phyloP scores from a whole-genome alignment of 2,888 invertebrate genomes.

The Ctena decussata region DNA sequence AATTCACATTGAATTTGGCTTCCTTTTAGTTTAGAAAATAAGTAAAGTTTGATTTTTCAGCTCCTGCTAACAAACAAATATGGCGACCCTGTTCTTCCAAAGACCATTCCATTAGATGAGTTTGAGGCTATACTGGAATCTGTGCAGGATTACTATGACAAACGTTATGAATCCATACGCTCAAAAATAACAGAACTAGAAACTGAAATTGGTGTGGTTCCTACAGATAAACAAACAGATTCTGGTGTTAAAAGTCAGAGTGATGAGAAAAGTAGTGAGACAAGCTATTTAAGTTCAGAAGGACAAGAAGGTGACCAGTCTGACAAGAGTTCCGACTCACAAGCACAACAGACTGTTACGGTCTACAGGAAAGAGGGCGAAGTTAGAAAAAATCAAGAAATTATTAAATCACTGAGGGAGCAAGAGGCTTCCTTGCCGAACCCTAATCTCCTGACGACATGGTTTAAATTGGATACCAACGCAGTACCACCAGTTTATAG shows the following conservation, averaged over 20 bases:
- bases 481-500: slow-evolving; percentile 79
- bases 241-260: not conserved
- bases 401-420: slow-evolving; percentile 71
- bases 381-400: slow-evolving; percentile 56
- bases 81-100: slow-evolving; percentile 86
- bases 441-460: slow-evolving; percentile 84
- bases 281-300: not conserved
- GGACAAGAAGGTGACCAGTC: not conserved
- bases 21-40: no score
- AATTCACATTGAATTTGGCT: no score
- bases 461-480: slow-evolving; percentile 87
- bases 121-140: slow-evolving; percentile 78
- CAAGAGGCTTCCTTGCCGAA: slow-evolving; percentile 79
- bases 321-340: not conserved
- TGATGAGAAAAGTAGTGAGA: not conserved
- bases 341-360: not conserved
- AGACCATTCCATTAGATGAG: slow-evolving; percentile 85
- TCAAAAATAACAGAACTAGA: slow-evolving; percentile 59
- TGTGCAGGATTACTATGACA: slow-evolving; percentile 60
- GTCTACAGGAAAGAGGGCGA: slow-evolving; percentile 42
- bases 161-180: slow-evolving; percentile 37
- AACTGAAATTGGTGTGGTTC: slow-evolving; percentile 4
- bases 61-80: slow-evolving; percentile 87
- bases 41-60: no score
- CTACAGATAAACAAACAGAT: not conserved